phyloP scores from a whole-genome alignment of 35 echinoderm and acorn worm species.

The Heliocidaris erythrogramma region DNA sequence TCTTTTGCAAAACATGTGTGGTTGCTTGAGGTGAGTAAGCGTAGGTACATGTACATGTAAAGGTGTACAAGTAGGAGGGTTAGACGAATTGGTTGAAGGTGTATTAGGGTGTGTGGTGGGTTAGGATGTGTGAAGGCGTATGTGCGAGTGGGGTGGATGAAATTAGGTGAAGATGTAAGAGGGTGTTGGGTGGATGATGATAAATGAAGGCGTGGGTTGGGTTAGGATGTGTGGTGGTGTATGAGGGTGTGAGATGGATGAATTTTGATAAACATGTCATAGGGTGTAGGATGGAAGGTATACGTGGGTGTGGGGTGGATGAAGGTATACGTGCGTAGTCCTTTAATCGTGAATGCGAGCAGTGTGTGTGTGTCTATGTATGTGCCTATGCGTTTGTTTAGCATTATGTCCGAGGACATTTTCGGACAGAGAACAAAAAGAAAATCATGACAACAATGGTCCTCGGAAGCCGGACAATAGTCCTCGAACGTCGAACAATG shows the following conservation, averaged over 20 bases:
- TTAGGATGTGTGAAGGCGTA: too few species aligned
- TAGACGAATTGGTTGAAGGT: neutral
- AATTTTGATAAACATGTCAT: too few species aligned
- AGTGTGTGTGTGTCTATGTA: too few species aligned
- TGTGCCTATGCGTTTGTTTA: too few species aligned
- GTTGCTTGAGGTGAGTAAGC: neutral
- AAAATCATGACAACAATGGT: too few species aligned
- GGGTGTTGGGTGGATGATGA: neutral
- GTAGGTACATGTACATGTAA: neutral
- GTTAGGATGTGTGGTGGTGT: neutral
- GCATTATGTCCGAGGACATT: too few species aligned
- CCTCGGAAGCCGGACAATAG: too few species aligned
- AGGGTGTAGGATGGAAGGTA: neutral
- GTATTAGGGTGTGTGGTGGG: neutral
- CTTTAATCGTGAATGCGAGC: too few species aligned
- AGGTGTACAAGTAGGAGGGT: neutral
- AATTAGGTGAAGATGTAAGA: neutral
- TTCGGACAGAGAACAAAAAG: too few species aligned
- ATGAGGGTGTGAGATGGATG: neutral
- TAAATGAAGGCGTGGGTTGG: neutral
- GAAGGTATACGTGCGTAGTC: too few species aligned
- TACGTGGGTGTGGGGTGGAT: neutral
- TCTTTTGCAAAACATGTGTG: neutral
- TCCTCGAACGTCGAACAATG: too few species aligned
- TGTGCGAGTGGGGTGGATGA: neutral